Conservation (phyloP, 1,140 invertebrate species). For the Leptopilina boulardi region DNA sequence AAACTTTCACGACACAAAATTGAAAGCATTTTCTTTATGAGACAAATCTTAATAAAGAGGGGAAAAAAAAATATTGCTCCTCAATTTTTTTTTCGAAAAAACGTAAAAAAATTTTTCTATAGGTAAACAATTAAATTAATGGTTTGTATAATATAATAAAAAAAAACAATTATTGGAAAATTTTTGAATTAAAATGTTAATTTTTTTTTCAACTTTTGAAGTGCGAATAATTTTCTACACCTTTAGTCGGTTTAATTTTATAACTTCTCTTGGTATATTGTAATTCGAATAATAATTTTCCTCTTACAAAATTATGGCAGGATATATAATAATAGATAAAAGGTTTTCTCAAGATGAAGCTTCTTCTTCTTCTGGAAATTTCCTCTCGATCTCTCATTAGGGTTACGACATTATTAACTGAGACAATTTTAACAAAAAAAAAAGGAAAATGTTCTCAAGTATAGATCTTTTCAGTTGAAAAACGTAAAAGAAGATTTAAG, state of each 20-base stretch:
- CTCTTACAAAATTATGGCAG: constrained; percentile 35
- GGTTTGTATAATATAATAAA: too few species aligned
- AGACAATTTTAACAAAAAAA: constrained; percentile 1
- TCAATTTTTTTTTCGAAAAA: too few species aligned
- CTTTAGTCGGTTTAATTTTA: neutral
- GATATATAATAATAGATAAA: neutral
- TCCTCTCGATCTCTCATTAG: constrained; percentile 6
- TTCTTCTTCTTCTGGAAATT: constrained; percentile 5
- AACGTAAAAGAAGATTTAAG: too few species aligned
- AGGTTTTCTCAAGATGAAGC: constrained; percentile 40
- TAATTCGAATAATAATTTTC: constrained; percentile 49
- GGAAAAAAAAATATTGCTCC: too few species aligned
- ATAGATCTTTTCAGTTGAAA: neutral
- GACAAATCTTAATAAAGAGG: neutral
- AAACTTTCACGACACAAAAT: neutral
- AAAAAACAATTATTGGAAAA: too few species aligned
- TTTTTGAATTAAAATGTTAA: too few species aligned
- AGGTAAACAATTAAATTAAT: too few species aligned
- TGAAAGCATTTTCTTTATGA: too few species aligned
- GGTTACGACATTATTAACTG: constrained; percentile 11
- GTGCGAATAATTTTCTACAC: too few species aligned
- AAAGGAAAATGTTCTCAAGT: neutral
- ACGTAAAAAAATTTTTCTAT: too few species aligned
- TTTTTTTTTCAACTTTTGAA: too few species aligned
- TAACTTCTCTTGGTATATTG: constrained; percentile 35